Base-by-base conservation (phyloP, 2,113 vertebrate species). In the Syngnathus floridae region DNA sequence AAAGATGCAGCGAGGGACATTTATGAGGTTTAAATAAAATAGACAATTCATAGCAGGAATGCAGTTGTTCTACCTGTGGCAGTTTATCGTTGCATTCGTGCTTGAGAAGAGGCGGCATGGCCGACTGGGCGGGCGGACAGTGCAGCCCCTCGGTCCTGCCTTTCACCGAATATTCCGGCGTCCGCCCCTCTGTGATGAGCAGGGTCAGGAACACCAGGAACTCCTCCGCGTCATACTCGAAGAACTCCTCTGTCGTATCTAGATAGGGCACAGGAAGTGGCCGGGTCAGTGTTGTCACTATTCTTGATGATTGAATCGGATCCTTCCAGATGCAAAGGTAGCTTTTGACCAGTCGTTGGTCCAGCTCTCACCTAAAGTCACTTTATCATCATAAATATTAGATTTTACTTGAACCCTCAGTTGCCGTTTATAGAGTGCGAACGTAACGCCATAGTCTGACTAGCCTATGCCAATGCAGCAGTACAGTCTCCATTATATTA, bases 221-320 rank as follows among this genome's bases (percentile, higher is more conserved):
- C 85, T 99, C 97, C 88, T 99, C 96, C 0, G 96, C 93, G 55
- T 99, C 95, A 1, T 98, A 98, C 84, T 99, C 96, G 49, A 97
- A 98, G 82, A 95, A 98, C 77, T 98, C 96, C 90, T 98, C 95
- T 26, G 92, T 83, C 45, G 92, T 90, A 87, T 99, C 96, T 99
- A 76, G 13, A 68, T 46, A 69, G 86, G 65, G 66, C 48, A 62
- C 64, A 69, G 65, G 55, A 67, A 72, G n/a, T 21, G n/a, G 7
- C 19, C 8, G 10, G 26, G 51, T 54, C 21, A 26, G 51, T 0
- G 4, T 22, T 31, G 12, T 31, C 26, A 10, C 2, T 21, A 21
- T n/a, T 49, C 5, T 49, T n/a, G n/a, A n/a, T 49, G 19, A 51
- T 51, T 51, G 48, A 7, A 49, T 49, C 0, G 8, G 8, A 51